Evolutionary conservation across 2,797 vertebrate genomes (phyloP).

Genomic region (Hemitrygon akajei): DNA sequence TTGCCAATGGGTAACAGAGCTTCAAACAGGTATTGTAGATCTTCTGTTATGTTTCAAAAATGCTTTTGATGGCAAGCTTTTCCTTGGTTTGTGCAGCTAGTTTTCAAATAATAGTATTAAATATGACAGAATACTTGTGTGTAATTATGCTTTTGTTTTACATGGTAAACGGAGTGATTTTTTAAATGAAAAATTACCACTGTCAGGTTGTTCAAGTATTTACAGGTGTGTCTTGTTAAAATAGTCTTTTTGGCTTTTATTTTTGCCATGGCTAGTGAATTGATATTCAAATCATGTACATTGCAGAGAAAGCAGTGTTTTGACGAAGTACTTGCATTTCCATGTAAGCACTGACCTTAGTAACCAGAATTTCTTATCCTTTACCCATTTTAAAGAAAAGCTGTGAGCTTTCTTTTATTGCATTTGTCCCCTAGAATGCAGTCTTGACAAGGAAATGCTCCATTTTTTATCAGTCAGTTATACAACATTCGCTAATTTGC

Average conservation of each 20-base stretch:
- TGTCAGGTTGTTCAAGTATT: not conserved
- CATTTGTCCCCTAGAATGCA: not conserved
- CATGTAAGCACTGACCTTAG: not conserved
- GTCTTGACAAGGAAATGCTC: not conserved
- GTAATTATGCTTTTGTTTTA: not conserved
- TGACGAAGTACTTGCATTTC: slow-evolving; percentile 12
- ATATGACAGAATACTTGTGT: not conserved
- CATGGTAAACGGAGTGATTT: not conserved
- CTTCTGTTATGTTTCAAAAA: not conserved
- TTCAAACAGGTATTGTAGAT: slow-evolving; percentile 54
- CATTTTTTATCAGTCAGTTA: not conserved
- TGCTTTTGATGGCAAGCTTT: not conserved
- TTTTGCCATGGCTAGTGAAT: not conserved
- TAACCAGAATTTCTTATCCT: not conserved
- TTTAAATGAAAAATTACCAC: not conserved
- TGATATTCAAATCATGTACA: slow-evolving; percentile 36
- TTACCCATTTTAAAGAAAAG: not conserved
- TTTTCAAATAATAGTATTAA: not conserved
- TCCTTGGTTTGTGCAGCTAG: not conserved
- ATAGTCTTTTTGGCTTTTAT: not conserved
- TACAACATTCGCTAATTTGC: not conserved
- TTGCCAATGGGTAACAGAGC: slow-evolving; percentile 57
- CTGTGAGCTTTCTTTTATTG: not conserved
- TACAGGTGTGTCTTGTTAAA: not conserved
- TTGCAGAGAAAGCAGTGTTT: not conserved